A percentile compares a stretch with the other conserved stretches of the same genome.
These are phyloP conservation scores for Drosophila prostipennis DNA, from an alignment of 2,888 invertebrate species.

Conservation along the genomic window DNA sequence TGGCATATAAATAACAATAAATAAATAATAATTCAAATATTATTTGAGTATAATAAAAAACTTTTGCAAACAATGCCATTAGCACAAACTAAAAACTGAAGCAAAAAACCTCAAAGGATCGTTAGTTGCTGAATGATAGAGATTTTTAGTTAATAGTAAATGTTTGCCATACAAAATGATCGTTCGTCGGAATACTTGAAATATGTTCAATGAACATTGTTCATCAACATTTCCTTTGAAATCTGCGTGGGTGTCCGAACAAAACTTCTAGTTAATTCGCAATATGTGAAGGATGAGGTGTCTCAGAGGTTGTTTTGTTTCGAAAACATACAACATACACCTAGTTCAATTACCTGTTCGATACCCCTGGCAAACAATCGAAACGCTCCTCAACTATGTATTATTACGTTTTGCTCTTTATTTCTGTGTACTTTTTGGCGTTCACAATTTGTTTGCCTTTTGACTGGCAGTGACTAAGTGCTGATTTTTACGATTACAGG, in stretches of 20 bases:
- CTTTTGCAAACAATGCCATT: no score
- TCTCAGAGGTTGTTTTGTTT: conserved; percentile 5
- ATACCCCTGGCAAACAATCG: conserved; percentile 18
- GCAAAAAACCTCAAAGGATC: neutral
- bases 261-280: conserved; percentile 13
- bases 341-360: conserved; percentile 33
- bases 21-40: no score
- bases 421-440: conserved; percentile 14
- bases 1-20: no score
- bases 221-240: conserved; percentile 13
- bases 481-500: conserved; percentile 36
- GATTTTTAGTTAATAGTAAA: neutral
- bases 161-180: no score
- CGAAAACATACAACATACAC: conserved; percentile 2
- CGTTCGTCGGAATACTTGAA: neutral
- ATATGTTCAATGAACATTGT: no score
- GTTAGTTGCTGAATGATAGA: no score
- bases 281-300: neutral
- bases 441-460: conserved; percentile 12
- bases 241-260: conserved; percentile 5
- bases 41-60: no score
- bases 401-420: conserved; percentile 23
- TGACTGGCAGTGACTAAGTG: conserved; percentile 15
- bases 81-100: neutral
- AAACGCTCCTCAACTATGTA: conserved; percentile 15